Evolutionary conservation across 2,113 vertebrate species (phyloP).

Genomic region (Poeciliopsis turrubarensis): DNA sequence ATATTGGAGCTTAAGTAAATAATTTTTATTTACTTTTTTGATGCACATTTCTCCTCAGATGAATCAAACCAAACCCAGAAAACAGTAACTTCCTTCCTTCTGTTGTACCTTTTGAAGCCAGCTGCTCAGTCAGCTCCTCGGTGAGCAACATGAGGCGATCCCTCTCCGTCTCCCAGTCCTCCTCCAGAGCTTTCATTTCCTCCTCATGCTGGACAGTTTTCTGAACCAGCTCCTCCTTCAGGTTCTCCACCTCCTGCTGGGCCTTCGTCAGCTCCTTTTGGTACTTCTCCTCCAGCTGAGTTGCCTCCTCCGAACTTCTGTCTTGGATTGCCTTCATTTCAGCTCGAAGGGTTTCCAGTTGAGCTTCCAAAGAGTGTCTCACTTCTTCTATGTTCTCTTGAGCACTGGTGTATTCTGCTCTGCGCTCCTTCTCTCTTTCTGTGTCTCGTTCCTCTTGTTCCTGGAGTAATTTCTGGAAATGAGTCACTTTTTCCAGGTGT

Average conservation of each 20-base stretch:
- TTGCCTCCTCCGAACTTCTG: conserved; percentile 75
- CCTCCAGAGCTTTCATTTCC: conserved; percentile 83
- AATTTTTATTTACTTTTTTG: too few species aligned
- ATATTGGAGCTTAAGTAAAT: too few species aligned
- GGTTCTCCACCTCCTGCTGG: conserved; percentile 81
- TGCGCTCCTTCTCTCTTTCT: conserved; percentile 74
- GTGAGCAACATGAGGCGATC: conserved; percentile 81
- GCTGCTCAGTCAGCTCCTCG: conserved; percentile 79
- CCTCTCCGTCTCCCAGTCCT: conserved; percentile 83
- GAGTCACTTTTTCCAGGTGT: conserved; percentile 80
- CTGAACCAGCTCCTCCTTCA: conserved; percentile 83
- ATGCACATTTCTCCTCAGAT: not conserved
- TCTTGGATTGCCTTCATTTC: conserved; percentile 77
- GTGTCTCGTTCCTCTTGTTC: conserved; percentile 69
- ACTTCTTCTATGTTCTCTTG: conserved; percentile 76
- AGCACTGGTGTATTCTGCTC: conserved; percentile 39
- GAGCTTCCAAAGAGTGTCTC: conserved; percentile 76
- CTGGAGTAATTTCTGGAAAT: conserved; percentile 82
- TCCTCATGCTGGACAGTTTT: conserved; percentile 81
- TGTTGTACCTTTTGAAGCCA: conserved; percentile 78
- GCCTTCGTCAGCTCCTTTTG: conserved; percentile 79
- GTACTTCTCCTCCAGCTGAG: conserved; percentile 80
- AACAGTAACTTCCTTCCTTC: not conserved
- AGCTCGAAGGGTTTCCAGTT: conserved; percentile 79
- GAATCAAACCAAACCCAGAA: not conserved